Base-by-base conservation (phyloP, 2,888 invertebrate genomes). In the Drosophila rubida region DNA sequence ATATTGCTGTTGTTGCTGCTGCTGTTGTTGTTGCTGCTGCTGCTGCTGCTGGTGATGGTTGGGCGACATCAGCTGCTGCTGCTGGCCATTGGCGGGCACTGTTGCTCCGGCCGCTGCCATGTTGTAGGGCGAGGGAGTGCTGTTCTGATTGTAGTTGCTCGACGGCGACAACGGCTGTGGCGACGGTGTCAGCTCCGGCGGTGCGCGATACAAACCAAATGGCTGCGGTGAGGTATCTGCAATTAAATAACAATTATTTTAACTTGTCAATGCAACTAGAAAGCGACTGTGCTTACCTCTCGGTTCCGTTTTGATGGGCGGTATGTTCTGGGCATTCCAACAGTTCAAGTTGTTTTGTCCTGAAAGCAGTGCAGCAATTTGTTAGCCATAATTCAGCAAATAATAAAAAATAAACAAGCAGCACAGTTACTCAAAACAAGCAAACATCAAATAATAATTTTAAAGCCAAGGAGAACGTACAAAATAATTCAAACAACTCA, bases 271-370 rank as follows among this genome's bases (percentile, higher is more conserved):
- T 4, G n/a, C n/a, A n/a, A 19, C 9, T 25, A 14, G 0, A 9
- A 45, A 11, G 19, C 8, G 8, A 25, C 7, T 3, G 11, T 1
- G 49, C 82, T 88, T 69, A 91, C 92, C 92, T 89, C 90, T 85
- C 30, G 92, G 92, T 78, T 92, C 92, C 3, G 90, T 88, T 83
- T 92, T 92, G 13, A 92, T 91, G 25, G 90, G 83, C 63, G 90
- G 85, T 78, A 90, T 88, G 45, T 88, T 90, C 53, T 86, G 77
- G 13, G 89, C 75, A 68, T 91, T 91, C 78, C 91, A 87, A 65
- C 85, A 90, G 27, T 75, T 83, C 74, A 89, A 80, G 69, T 85
- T 89, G 46, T 63, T 70, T 69, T 87, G 85, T 58, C 79, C 87
- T 89, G 39, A n/a, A 65, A 50, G 55, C 44, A 66, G 46, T 61